Conservation (phyloP, 2,113 vertebrate genomes). For the Trinectes maculatus region DNA sequence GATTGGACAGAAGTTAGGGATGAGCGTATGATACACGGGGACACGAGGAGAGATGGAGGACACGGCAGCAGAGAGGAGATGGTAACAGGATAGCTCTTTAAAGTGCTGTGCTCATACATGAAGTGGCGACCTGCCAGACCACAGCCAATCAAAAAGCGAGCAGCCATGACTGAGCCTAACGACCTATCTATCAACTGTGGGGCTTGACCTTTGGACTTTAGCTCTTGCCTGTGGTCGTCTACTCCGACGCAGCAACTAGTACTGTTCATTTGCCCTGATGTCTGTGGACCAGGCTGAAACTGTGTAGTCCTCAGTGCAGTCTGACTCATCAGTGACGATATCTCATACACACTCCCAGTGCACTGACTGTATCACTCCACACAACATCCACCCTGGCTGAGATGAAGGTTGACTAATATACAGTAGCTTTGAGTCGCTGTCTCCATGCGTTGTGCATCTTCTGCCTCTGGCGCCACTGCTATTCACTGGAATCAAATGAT, state of each 20-base stretch:
- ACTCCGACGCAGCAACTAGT: not conserved
- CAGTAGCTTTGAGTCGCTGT: not conserved
- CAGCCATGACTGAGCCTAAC: constrained; percentile 20
- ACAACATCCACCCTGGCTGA: constrained; percentile 4
- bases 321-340: constrained; percentile 7
- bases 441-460: not conserved
- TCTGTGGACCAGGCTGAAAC: constrained; percentile 4
- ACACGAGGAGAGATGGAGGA: constrained; percentile 25
- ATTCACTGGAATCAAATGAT: constrained; percentile 57
- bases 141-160: constrained; percentile 57
- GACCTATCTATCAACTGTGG: constrained; percentile 39
- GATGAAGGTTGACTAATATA: constrained; percentile 24
- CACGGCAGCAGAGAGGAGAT: constrained; percentile 6
- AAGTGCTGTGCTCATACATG: constrained; percentile 26
- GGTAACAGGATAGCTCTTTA: constrained; percentile 40
- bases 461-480: constrained; percentile 35
- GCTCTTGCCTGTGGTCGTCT: constrained; percentile 19
- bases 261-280: constrained; percentile 17
- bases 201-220: constrained; percentile 49
- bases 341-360: constrained; percentile 15
- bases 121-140: constrained; percentile 33
- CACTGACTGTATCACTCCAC: constrained; percentile 8
- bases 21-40: too few species aligned
- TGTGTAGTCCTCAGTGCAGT: constrained; percentile 15
- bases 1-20: too few species aligned